phyloP scores from a whole-genome alignment of 1,140 invertebrate species.

The Polypedilum vanderplanki region DNA sequence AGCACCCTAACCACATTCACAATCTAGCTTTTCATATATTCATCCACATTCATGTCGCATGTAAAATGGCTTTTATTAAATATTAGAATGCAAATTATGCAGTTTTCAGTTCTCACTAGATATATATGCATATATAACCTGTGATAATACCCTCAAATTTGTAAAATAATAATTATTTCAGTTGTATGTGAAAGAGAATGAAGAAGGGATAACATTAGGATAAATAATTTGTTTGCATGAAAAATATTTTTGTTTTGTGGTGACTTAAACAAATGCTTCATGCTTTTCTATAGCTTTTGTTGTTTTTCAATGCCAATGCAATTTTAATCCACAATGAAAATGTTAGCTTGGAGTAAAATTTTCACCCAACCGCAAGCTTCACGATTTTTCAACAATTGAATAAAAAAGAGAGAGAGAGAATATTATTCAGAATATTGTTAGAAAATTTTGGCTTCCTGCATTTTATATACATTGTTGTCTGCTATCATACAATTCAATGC shows the following conservation, averaged over 20 bases:
- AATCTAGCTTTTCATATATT: not conserved
- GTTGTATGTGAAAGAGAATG: no score
- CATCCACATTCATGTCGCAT: not conserved
- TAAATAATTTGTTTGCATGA: not conserved
- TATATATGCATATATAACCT: not conserved
- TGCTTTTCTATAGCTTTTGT: not conserved
- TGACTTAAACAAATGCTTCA: not conserved
- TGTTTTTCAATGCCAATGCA: no score
- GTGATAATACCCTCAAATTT: not conserved
- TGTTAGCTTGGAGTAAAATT: not conserved
- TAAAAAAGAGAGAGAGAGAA: not conserved
- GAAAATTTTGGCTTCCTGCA: not conserved
- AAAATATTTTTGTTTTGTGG: conserved; percentile 7
- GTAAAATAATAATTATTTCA: conserved; percentile 4
- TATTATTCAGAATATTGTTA: not conserved
- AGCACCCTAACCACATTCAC: no score
- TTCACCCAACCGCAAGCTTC: not conserved
- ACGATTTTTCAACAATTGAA: not conserved
- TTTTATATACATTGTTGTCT: not conserved
- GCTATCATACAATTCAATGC: no score
- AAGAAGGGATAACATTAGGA: not conserved
- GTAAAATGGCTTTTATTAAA: not conserved
- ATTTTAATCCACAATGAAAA: not conserved
- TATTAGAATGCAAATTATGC: conserved; percentile 7
- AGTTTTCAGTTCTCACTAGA: conserved; percentile 19